Evolutionary conservation across 2,888 invertebrate genomes (phyloP), one percentile per base, ranked within the genome.

Genomic region (Lepidonotus clava): DNA sequence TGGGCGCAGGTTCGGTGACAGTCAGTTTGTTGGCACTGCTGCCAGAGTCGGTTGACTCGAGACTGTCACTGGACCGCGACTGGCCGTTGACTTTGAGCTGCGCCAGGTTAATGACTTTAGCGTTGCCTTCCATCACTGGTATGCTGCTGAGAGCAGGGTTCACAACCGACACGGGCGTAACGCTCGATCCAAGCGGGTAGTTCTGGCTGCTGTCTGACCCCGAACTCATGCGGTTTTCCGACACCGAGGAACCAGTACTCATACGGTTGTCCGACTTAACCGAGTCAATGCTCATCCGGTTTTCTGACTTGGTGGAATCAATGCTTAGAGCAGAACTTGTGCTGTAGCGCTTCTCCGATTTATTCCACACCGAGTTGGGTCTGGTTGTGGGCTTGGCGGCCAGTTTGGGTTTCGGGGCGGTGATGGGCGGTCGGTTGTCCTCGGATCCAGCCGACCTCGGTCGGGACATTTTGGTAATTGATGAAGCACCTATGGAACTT

Each of bases 11-110:
- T 8, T 80, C 83, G 5, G 61, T 61, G 5, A 56, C 66, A 5
- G 61, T 40, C 38, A 84, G 41, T 28, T 66, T 80, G 32, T 80
- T 41, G 21, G 80, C 41, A 41, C 84, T 86, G 56, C 84, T 84
- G 28, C 84, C 41, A n/a, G 86, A 84, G 84, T 87, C 86, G 18
- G 86, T 87, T 0, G 86, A 86, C 28, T 86, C 86, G 8, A 87
- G 84, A 41, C 66, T 41, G 34, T 86, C 87, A 41, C 86, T 87
- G n/a, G 87, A 86, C 11, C 80, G 86, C 6, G 84, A 80, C 53
- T 84, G 87, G 6, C 86, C 86, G 36, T 86, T 86, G n/a, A 86
- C 36, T n/a, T 85, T 85, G 41, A 46, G 51, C 46, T 80, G 80
- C 2, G 80, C 80, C 46, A 80, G 80, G 51, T 80, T 80, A 2